These are phyloP conservation scores for Lamellibrachia columna DNA, from an alignment of 2,888 invertebrate genomes.

Conservation along the genomic window DNA sequence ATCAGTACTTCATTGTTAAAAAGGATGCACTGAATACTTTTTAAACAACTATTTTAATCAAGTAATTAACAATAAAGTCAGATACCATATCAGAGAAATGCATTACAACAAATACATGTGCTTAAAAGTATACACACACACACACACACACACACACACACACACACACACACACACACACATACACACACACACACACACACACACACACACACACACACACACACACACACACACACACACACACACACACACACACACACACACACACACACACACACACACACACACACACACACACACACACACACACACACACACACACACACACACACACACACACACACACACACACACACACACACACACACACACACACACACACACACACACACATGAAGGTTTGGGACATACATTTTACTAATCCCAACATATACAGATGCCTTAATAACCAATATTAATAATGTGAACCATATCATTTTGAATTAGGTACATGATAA, in stretches of 20 bases:
- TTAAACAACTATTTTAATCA: no score
- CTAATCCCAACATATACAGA: no score
- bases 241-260: background rate
- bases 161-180: background rate
- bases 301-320: background rate
- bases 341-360: background rate
- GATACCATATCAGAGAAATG: no score
- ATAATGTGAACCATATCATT: no score
- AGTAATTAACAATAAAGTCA: no score
- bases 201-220: background rate
- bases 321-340: background rate
- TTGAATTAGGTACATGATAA: no score
- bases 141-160: background rate
- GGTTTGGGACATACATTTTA: no score
- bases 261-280: background rate
- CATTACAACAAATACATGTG: no score
- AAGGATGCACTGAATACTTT: no score
- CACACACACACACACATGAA: background rate
- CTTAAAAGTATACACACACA: no score
- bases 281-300: background rate
- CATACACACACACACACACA: background rate
- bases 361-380: background rate
- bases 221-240: background rate
- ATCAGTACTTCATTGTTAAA: no score
- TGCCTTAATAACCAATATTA: no score